phyloP scores from a whole-genome alignment of 2,888 invertebrate species.

The Pachymerium ferrugineum region DNA sequence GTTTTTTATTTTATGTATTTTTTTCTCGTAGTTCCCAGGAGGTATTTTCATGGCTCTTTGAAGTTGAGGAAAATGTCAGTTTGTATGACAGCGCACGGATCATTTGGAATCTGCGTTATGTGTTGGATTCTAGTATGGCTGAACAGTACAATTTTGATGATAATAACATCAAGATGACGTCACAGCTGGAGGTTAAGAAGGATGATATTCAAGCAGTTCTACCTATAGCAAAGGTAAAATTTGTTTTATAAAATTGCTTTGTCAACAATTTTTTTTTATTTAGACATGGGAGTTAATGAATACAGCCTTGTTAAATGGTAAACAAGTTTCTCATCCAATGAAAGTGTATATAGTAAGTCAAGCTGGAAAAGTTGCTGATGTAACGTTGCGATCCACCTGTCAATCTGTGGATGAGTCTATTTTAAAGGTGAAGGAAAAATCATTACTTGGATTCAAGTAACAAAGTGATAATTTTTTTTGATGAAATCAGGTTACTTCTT shows the following conservation, averaged over 20 bases:
- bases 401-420: constrained; percentile 93
- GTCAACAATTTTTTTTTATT: neutral
- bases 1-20: constrained; percentile 42
- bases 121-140: constrained; percentile 43
- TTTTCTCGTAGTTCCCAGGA: constrained; percentile 57
- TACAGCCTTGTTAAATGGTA: constrained; percentile 88
- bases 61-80: constrained; percentile 73
- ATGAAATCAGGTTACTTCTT: constrained; percentile 79
- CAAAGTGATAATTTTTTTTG: neutral
- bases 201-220: constrained; percentile 90
- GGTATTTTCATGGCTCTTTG: constrained; percentile 84
- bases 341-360: constrained; percentile 92
- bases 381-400: constrained; percentile 89
- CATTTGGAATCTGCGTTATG: constrained; percentile 77
- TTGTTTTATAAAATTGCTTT: neutral
- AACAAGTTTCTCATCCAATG: constrained; percentile 90
- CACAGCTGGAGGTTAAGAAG: constrained; percentile 81
- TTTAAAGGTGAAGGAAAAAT: constrained; percentile 88
- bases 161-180: constrained; percentile 61
- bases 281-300: constrained; percentile 94
- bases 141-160: constrained; percentile 43
- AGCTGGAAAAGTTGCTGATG: constrained; percentile 88
- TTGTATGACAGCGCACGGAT: constrained; percentile 76
- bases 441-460: neutral
- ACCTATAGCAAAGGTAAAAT: constrained; percentile 79